phyloP scores from a whole-genome alignment of 2,797 vertebrate species.

The Pipistrellus kuhlii region DNA sequence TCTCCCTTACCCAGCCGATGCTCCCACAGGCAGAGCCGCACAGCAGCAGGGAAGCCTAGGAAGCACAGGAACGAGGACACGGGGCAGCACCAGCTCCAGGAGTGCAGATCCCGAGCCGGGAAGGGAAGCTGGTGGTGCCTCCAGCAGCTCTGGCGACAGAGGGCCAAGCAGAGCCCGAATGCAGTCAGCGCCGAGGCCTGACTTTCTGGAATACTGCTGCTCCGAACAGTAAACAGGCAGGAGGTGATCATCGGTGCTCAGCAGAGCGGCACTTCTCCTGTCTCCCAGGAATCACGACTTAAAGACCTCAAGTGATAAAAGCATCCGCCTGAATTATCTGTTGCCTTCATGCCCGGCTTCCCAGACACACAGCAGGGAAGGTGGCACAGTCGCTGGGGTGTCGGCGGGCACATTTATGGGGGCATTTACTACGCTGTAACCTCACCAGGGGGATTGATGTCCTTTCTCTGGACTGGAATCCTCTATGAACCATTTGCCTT shows the following conservation, averaged over 20 bases:
- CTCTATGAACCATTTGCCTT: constrained; percentile 59
- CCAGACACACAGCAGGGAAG: constrained; percentile 35
- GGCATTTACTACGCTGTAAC: not conserved
- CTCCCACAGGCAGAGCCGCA: not conserved
- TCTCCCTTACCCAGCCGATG: not conserved
- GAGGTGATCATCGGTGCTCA: not conserved
- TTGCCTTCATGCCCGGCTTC: not conserved
- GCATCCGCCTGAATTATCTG: constrained; percentile 56
- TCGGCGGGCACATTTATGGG: not conserved
- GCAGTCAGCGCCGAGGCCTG: not conserved
- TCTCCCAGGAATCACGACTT: constrained; percentile 52
- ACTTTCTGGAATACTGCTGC: not conserved
- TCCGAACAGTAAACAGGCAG: too few relatives aligned
- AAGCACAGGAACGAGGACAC: not conserved
- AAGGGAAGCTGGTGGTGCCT: not conserved
- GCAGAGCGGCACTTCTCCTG: not conserved
- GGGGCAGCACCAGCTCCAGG: not conserved
- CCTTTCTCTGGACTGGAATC: not conserved
- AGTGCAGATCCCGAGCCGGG: not conserved
- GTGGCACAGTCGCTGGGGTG: fast-evolving
- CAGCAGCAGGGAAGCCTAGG: constrained; percentile 8
- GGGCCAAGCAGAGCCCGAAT: not conserved
- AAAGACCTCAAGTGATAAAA: constrained; percentile 42
- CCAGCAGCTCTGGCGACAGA: not conserved
- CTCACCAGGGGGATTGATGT: not conserved